Base-by-base conservation (phyloP, 2,113 vertebrate genomes). In the Pachyramphus minor region DNA sequence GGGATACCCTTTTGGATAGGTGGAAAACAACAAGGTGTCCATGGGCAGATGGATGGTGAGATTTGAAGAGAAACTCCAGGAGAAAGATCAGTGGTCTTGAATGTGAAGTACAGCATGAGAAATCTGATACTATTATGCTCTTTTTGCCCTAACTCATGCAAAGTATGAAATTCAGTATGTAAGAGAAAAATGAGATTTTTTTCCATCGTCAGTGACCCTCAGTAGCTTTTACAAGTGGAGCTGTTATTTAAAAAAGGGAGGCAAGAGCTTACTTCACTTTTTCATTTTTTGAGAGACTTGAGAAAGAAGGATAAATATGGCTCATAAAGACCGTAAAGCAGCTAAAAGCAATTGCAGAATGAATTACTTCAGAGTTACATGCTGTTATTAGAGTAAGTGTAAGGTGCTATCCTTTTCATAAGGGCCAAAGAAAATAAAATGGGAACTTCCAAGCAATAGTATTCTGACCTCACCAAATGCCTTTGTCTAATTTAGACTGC, bases 401-500 rank as follows among this genome's bases (percentile, higher is more conserved):
- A 74, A 96, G 94, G 84, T 93, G 84, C 79, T 81, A 71, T 56
- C 47, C 64, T 95, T 85, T 84, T 47, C 78, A 81, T 88, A 89
- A 77, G 45, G 55, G 89, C 83, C 76, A 89, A 89, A 89, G 72
- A 81, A 95, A 95, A 95, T 87, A 92, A 92, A 96, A 78, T 41
- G 47, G 55, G 76, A 87, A 84, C 42, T 69, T 84, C 80, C 66
- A 60, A 77, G 93, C 80, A 87, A 52, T 12, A 37, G 31, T 59
- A 67, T 78, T 87, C 64, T 92, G 93, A 95, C 94, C 86, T 96
- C 91, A 87, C 24, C 67, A 63, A 95, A 89, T 91, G 86, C 86
- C 66, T 95, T 56, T 78, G 80, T 92, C 80, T 74, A 75, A 95
- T 93, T 93, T 90, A 92, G 94, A 50, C 76, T 95, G 86, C 91